Percentiles rank a stretch among this genome's conserved stretches.
These are phyloP conservation scores for Chrysoperla carnea DNA, from an alignment of 1,140 invertebrate species.

Conservation along the genomic window DNA sequence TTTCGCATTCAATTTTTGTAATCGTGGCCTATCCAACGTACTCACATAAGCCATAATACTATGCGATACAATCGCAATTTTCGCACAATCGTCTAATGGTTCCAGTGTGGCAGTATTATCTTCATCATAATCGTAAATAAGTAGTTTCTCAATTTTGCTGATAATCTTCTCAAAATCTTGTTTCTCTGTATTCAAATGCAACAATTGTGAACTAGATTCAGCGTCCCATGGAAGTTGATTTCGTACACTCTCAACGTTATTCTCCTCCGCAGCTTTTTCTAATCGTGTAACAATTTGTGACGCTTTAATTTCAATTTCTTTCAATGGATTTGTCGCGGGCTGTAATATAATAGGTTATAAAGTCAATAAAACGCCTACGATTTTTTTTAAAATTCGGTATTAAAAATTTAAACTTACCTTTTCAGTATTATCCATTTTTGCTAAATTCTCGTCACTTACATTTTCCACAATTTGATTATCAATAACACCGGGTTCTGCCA, in stretches of 20 bases:
- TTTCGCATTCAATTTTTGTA: constrained; percentile 48
- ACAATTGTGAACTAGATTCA: constrained; percentile 10
- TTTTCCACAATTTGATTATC: neutral
- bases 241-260: constrained; percentile 8
- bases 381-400: neutral
- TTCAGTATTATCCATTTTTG: neutral
- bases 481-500: neutral
- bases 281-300: constrained; percentile 21
- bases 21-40: constrained; percentile 45
- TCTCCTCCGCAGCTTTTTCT: constrained; percentile 19
- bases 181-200: constrained; percentile 18
- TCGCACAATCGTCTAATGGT: constrained; percentile 36
- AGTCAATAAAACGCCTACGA: neutral
- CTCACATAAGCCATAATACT: constrained; percentile 56
- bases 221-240: neutral
- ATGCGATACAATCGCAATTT: constrained; percentile 51
- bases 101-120: constrained; percentile 26
- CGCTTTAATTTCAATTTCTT: constrained; percentile 22
- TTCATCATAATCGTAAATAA: constrained; percentile 24
- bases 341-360: neutral
- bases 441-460: neutral
- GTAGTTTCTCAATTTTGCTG: constrained; percentile 16
- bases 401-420: neutral
- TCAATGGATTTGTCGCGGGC: constrained; percentile 4
- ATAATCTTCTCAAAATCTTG: constrained; percentile 18